phyloP scores from a whole-genome alignment of 2,113 vertebrate species.

The Rafetus swinhoei region DNA sequence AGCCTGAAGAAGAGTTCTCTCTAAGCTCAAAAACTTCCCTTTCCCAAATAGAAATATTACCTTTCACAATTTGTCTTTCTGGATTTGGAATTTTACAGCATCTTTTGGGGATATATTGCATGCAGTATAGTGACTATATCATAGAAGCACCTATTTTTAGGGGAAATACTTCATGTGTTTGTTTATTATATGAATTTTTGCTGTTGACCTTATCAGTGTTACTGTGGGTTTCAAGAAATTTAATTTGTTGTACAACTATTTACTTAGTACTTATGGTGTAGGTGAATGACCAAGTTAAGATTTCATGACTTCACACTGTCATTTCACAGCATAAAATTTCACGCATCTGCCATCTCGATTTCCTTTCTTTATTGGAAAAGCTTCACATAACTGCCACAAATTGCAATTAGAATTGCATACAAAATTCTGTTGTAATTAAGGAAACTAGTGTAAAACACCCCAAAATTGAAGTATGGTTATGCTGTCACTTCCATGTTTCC shows the following conservation, averaged over 20 bases:
- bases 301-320: neutral
- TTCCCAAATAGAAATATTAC: neutral
- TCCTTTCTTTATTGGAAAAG: slow-evolving; percentile 45
- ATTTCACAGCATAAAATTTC: too few relatives aligned
- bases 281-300: slow-evolving; percentile 37
- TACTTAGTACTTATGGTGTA: neutral
- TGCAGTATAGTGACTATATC: neutral
- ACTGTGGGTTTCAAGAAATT: slow-evolving; percentile 21
- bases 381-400: slow-evolving; percentile 13
- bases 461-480: neutral
- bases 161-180: neutral
- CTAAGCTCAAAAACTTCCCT: neutral
- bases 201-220: neutral
- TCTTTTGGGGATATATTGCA: fast-evolving
- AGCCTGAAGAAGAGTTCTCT: neutral
- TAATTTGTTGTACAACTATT: slow-evolving; percentile 37
- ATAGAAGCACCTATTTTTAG: neutral
- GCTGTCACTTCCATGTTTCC: slow-evolving; percentile 3
- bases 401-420: slow-evolving; percentile 41
- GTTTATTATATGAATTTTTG: neutral
- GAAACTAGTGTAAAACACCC: slow-evolving; percentile 7
- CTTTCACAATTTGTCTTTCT: neutral
- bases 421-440: slow-evolving; percentile 41
- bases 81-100: neutral
- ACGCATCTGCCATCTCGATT: slow-evolving; percentile 48